Evolutionary conservation across 2,797 vertebrate species (phyloP), one percentile per base, ranked within the genome.

Genomic region (Triplophysa yarkandensis): DNA sequence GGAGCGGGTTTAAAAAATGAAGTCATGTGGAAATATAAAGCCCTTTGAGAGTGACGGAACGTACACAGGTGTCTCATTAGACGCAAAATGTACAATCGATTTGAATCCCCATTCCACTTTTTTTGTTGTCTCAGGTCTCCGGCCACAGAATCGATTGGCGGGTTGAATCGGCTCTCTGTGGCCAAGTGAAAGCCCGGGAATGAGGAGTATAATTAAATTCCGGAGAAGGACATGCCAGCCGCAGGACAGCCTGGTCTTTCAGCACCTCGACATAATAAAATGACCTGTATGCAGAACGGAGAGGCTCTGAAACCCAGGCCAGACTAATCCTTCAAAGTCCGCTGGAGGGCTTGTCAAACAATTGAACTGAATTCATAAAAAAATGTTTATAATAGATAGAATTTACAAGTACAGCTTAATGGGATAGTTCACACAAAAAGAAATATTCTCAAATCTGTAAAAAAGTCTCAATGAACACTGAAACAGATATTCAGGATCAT

Each of bases 31-130:
- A 85, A 82, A 81, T 76, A 83, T 83, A 80, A 86, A 84, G 85
- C 77, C 85, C 85, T 88, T 68, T 87, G 87, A 69, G 72, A 83
- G 57, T 78, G 83, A 80, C 83, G 84, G 85, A 85, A 83, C 77
- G 54, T 87, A 86, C 82, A 77, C 85, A 89, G 89, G 90, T 86
- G 89, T 88, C 89, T 92, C 88, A 90, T 92, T 91, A 92, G 88
- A 90, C 54, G 48, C 84, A 85, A 88, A 88, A 90, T 88, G 86
- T 87, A 68, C 77, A 87, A 92, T 93, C 82, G 90, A 92, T 91
- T 88, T 70, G 67, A 83, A 79, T 76, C 76, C 46, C 36, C 46
- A 71, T 83, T 79, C 78, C 81, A 85, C 41, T 48, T 71, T 63
- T 54, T 27, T 46, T 23, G 78, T 74, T 81, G 82, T 85, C 83